Evolutionary conservation across 2,113 vertebrate species (phyloP).

Genomic region (Sinocyclocheilus anophthalmus): DNA sequence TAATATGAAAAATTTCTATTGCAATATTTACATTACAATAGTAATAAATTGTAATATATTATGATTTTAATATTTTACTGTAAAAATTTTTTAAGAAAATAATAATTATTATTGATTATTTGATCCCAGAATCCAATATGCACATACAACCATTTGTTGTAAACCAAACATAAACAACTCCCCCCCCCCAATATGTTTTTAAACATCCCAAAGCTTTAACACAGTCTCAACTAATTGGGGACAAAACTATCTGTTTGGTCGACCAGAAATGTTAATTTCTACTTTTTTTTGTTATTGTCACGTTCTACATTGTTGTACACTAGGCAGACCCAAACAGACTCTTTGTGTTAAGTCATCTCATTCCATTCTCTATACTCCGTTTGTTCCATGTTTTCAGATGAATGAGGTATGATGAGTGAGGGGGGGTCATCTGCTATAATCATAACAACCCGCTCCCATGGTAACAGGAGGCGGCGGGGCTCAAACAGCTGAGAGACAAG

Average conservation of each 20-base stretch:
- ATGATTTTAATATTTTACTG: not conserved
- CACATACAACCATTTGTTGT: not conserved
- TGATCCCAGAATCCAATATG: not conserved
- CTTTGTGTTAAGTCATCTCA: constrained; percentile 26
- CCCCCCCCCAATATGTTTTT: not conserved
- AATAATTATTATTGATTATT: not conserved
- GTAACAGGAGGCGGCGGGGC: constrained; percentile 37
- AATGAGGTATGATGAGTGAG: constrained; percentile 18
- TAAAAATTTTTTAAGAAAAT: not conserved
- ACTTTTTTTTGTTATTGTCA: not conserved
- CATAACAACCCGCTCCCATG: constrained; percentile 50
- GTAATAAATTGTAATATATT: not conserved
- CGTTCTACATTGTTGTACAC: not conserved
- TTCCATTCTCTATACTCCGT: not conserved
- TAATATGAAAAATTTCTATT: too few relatives aligned
- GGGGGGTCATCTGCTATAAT: constrained; percentile 39
- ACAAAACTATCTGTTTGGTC: not conserved
- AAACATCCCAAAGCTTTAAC: not conserved
- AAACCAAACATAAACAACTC: not conserved
- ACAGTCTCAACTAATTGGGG: not conserved
- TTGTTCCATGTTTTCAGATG: constrained; percentile 30
- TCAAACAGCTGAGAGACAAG: constrained; percentile 43
- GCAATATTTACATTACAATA: too few relatives aligned
- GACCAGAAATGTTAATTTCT: not conserved
- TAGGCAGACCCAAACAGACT: not conserved